Base-by-base conservation (phyloP, 2,888 invertebrate genomes). In the Drosophila diplacantha region DNA sequence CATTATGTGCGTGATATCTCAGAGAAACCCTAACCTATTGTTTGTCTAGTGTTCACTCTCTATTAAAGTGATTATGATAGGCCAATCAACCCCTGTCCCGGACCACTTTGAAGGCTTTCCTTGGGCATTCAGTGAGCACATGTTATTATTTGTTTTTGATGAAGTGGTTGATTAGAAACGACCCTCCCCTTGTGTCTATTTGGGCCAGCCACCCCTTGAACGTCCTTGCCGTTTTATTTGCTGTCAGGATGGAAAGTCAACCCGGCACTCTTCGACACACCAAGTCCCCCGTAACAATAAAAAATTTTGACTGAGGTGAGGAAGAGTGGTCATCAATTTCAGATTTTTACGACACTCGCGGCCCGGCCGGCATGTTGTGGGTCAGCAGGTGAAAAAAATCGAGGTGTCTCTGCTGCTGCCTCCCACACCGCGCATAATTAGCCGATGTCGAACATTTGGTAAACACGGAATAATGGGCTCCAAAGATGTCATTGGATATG, bases 351-450 rank as follows among this genome's bases (percentile, higher is more conserved):
- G 51, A 46, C 32, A 16, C 35, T 24, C 43, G n/a, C 43, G 20
- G 37, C 54, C 9, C 22, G 8, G 9, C 24, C 22, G 9, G 16
- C 18, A 7, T 52, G 46, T 81, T 51, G 20, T 74, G 56, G 73
- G 83, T 80, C 75, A 77, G 58, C 78, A 68, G 75, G 75, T 80
- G 80, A 81, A 76, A 57, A 49, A 73, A 71, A 75, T 35, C 52
- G 52, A 41, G 58, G 75, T 47, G 18, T 50, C 18, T 50, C 71
- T 22, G 12, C 51, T 26, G 14, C 56, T 50, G 51, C 56, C 71
- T 66, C 74, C 58, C 58, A 59, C 58, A 60, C 37, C 24, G 43
- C 54, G 46, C 56, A 64, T 75, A 75, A 79, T 75, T 73, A 52
- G 53, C 24, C 14, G 26, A 69, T 76, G 74, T 76, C 60, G 29